These are phyloP conservation scores for Leptodactylus fallax DNA, from an alignment of 2,797 vertebrate genomes.

Conservation along the genomic window DNA sequence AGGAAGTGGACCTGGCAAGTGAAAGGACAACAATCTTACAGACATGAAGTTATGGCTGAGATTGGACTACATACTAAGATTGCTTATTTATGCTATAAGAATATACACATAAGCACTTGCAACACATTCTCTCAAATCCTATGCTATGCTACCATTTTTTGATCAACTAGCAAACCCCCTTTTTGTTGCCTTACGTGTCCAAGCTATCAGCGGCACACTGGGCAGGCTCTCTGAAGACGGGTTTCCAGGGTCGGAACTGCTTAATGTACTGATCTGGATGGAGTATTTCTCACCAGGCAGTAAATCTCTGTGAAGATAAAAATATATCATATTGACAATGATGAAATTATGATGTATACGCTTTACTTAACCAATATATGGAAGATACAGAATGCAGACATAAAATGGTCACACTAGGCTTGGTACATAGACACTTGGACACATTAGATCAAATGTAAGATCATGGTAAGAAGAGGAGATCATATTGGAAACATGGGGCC, in stretches of 20 bases:
- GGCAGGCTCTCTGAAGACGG: conserved; percentile 87
- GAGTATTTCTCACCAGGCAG: conserved; percentile 88
- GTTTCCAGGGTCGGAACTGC: conserved; percentile 83
- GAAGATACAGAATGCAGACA: too few species aligned
- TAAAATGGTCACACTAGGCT: too few species aligned
- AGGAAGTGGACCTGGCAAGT: conserved; percentile 84
- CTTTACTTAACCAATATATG: too few species aligned
- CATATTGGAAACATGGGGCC: too few species aligned
- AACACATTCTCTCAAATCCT: background rate
- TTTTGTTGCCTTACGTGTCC: conserved; percentile 85
- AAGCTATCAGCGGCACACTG: conserved; percentile 82
- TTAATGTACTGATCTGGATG: conserved; percentile 84
- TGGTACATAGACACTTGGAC: too few species aligned
- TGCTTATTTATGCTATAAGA: background rate
- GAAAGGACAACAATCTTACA: background rate
- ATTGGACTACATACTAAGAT: background rate
- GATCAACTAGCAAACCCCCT: background rate
- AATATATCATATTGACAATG: background rate
- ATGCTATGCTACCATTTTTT: background rate
- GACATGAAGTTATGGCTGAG: background rate
- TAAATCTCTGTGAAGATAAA: conserved; percentile 79
- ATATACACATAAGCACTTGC: background rate
- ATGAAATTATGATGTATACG: background rate
- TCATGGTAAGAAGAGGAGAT: too few species aligned
- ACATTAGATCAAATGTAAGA: too few species aligned